Conservation (phyloP, 1,140 invertebrate genomes). For the Cheumatopsyche charites region DNA sequence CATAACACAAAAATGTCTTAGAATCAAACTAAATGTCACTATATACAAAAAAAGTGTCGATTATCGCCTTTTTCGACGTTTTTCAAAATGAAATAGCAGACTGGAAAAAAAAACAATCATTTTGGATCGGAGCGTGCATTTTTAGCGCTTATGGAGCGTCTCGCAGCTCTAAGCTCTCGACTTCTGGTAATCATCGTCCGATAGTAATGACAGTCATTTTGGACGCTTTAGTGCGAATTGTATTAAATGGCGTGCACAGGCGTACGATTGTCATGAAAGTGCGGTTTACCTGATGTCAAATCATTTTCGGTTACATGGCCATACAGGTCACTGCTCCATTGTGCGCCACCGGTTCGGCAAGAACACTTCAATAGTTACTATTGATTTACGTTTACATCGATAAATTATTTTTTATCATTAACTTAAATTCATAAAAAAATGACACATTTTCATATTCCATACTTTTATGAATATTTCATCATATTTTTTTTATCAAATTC, state of each 20-base stretch:
- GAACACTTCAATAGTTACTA: slow-evolving; percentile 12
- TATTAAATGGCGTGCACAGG: slow-evolving; percentile 32
- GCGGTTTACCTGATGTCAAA: slow-evolving; percentile 38
- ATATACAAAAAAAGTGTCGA: no score
- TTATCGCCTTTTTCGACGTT: no score
- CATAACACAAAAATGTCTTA: background rate
- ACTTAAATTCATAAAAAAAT: background rate
- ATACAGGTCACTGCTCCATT: slow-evolving; percentile 36
- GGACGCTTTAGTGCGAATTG: slow-evolving; percentile 35
- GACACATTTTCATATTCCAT: background rate
- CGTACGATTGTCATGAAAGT: slow-evolving; percentile 35
- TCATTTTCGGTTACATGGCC: slow-evolving; percentile 35
- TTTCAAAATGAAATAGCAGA: no score
- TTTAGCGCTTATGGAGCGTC: slow-evolving; percentile 17
- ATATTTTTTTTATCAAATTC: no score
- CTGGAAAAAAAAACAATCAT: no score
- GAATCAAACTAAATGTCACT: background rate
- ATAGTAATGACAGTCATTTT: slow-evolving; percentile 32
- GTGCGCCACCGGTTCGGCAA: background rate
- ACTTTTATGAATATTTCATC: no score
- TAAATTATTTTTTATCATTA: background rate
- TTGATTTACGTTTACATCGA: background rate
- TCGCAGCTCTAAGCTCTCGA: background rate
- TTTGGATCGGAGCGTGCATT: background rate
- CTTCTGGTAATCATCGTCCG: slow-evolving; percentile 12